Conservation (phyloP, 2,113 vertebrate species). For the Pardalotus punctatus region DNA sequence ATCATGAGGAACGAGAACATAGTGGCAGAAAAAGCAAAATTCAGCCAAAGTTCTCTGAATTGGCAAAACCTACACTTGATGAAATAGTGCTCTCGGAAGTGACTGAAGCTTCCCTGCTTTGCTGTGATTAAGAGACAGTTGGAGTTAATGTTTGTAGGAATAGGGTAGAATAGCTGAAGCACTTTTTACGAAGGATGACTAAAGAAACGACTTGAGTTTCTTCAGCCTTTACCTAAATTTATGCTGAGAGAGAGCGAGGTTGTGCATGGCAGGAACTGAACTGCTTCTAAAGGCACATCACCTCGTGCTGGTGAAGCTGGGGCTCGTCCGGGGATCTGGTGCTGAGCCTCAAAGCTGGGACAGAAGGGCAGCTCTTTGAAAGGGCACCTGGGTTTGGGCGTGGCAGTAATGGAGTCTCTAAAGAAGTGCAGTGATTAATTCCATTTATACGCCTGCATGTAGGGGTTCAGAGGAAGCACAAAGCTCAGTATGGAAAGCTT, state of each 20-base stretch:
- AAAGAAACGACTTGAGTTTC: background rate
- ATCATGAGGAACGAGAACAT: background rate
- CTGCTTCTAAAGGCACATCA: background rate
- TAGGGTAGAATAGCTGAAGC: background rate
- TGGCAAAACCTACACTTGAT: background rate
- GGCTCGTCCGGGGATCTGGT: background rate
- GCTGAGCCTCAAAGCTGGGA: background rate
- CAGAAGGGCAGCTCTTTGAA: background rate
- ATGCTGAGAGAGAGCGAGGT: background rate
- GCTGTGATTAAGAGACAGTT: background rate
- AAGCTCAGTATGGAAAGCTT: background rate
- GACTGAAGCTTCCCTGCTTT: background rate
- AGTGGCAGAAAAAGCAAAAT: background rate
- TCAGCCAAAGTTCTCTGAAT: background rate
- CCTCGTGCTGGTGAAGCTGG: background rate
- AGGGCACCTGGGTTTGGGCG: background rate
- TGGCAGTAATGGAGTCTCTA: background rate
- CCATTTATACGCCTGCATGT: background rate
- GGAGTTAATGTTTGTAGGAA: background rate
- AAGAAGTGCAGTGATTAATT: background rate
- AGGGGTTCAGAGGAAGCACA: background rate
- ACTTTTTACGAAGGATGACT: background rate
- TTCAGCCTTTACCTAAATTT: background rate
- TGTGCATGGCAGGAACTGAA: background rate
- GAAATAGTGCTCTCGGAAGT: background rate